phyloP scores from a whole-genome alignment of 2,888 invertebrate species.

The Plebejus argus region DNA sequence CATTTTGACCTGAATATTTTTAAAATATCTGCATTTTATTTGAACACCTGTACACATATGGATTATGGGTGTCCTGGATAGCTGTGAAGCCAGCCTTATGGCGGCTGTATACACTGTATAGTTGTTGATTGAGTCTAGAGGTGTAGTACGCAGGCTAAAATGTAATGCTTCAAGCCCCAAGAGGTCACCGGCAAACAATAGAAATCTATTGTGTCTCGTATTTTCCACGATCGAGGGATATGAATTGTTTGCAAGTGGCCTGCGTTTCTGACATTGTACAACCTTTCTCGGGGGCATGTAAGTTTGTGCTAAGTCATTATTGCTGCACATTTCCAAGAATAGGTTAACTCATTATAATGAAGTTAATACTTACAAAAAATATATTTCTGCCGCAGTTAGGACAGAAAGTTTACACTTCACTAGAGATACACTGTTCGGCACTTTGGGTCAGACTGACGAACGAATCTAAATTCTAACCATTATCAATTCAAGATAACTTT shows the following conservation, averaged over 20 bases:
- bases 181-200: no score
- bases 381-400: not conserved
- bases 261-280: not conserved
- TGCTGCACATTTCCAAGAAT: not conserved
- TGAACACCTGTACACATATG: no score
- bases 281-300: not conserved
- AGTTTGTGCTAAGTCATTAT: not conserved
- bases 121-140: no score
- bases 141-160: no score
- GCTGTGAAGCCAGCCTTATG: no score
- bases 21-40: no score
- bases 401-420: not conserved
- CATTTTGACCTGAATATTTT: not conserved
- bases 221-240: no score
- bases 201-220: no score
- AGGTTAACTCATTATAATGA: not conserved
- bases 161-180: no score
- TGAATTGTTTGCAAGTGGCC: not conserved
- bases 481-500: constrained; percentile 64
- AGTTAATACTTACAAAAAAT: constrained; percentile 32
- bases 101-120: no score
- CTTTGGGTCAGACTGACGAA: constrained; percentile 36
- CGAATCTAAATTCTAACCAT: constrained; percentile 53
- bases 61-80: no score
- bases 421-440: not conserved